Evolutionary conservation across 2,888 invertebrate species (phyloP), one percentile per base, ranked within the genome.

Genomic region (Drosophila nigricruria): DNA sequence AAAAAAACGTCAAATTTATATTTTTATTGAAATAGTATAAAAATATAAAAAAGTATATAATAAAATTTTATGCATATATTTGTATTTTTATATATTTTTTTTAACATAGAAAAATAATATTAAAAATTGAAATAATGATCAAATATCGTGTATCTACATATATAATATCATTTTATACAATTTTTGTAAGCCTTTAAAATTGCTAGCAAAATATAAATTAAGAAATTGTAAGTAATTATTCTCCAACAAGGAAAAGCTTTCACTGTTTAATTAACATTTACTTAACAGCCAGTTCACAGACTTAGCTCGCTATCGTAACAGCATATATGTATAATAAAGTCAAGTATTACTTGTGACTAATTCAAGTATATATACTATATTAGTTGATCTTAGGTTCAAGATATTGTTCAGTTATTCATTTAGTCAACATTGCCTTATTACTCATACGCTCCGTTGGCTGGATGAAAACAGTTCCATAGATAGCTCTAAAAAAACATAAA

Each of bases 361-460:
- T 4, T 14, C 49, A 14, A 20, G 49, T 18, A 32, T 18, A 49
- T 49, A 32, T 30, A 32, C n/a, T 25, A 25, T n/a, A 36, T 5
- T 40, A 16, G 27, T 32, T 47, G 59, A 38, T 49, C 12, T 40
- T n/a, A 8, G 25, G 27, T 40, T 60, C 12, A 14, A 52, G 40
- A 12, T 18, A 49, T 43, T 59, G 25, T 32, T n/a, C 8, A 14
- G 38, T 16, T 30, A 20, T 14, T 20, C 27, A 38, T 30, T 40
- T n/a, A 43, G 32, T 12, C 0, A 16, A 25, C 14, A 18, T 23
- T 20, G 8, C 12, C 30, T 36, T 23, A 20, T 63, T 73, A 60
- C 56, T 20, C 59, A 73, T 69, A 69, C 59, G 73, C 4, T 59
- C 34, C 52, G 61, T 72, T 40, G 58, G 25, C 32, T 49, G 20